Base-by-base conservation (phyloP, 2,888 invertebrate species). In the Pseudococcus viburni region DNA sequence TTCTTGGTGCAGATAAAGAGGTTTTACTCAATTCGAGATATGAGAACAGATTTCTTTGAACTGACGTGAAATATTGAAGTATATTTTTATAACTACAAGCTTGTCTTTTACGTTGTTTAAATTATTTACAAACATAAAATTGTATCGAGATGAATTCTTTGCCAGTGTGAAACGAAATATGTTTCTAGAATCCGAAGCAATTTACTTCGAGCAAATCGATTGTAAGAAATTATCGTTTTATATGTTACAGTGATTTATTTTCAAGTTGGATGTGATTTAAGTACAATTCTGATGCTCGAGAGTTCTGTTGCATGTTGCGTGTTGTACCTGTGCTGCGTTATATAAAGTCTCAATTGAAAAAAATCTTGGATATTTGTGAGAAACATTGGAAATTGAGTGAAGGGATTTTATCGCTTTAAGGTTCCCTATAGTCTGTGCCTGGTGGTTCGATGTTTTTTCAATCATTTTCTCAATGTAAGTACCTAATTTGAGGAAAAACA, bases 51-150 rank as follows among this genome's bases (percentile, higher is more conserved):
- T 64, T 64, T 64, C 64, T 64, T 64, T 64, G 64, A 64, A 22
- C 64, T 64, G 64, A 64, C 64, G 64, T 64, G 22, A 64, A 64
- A 64, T 64, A 64, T 64, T 64, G 64, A 64, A 64, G 64, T 64
- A 64, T 64, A 64, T 64, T 64, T 64, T 64, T 64, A 64, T 22
- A 64, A 22, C 64, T 64, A 64, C 64, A 22, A 59, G 22, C 64
- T 64, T 22, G 64, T 64, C 64, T 64, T 64, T 22, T 64, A 11
- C 64, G 22, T 22, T 64, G 22, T 22, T 64, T 64, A 64, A 64
- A 64, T 64, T 64, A 64, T 64, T 64, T 22, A 22, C 64, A 64
- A 64, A 64, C 64, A 64, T 64, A 22, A 64, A 64, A 64, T 22
- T 64, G 64, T 64, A 64, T 64, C 9, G 22, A 9, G 6, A 64